Evolutionary conservation across 2,797 vertebrate genomes (phyloP).

Genomic region (Silurus lanzhouensis): DNA sequence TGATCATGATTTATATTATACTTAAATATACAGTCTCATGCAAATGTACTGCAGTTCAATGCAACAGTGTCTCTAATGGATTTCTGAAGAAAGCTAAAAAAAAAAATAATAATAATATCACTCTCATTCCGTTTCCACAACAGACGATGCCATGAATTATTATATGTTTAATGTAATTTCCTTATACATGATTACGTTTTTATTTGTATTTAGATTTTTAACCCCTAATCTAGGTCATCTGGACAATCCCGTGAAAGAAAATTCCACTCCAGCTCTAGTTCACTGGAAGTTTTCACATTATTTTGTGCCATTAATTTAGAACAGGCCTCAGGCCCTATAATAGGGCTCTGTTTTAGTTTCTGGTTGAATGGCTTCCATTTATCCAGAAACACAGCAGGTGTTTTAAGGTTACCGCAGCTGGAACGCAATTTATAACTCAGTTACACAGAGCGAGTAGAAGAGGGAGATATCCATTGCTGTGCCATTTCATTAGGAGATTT

Average conservation of each 20-base stretch:
- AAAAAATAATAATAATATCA: not conserved
- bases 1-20: not conserved
- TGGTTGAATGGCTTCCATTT: not conserved
- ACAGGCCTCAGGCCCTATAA: not conserved
- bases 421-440: not conserved
- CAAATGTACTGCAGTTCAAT: not conserved
- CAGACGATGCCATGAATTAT: not conserved
- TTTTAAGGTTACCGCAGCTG: constrained; percentile 11
- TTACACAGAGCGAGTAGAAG: not conserved
- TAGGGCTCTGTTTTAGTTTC: not conserved
- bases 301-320: no score
- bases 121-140: not conserved
- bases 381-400: not conserved
- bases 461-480: not conserved
- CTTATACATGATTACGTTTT: not conserved
- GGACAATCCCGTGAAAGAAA: no score
- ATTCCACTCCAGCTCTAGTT: not conserved
- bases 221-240: not conserved
- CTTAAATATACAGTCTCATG: not conserved
- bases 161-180: not conserved
- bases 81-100: not conserved
- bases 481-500: not conserved
- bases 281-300: not conserved
- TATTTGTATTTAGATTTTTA: no score
- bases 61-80: no score